Percentiles rank a stretch among this genome's conserved stretches.
Conservation (phyloP, 2,113 vertebrate genomes). For the Gracilinanus agilis region DNA sequence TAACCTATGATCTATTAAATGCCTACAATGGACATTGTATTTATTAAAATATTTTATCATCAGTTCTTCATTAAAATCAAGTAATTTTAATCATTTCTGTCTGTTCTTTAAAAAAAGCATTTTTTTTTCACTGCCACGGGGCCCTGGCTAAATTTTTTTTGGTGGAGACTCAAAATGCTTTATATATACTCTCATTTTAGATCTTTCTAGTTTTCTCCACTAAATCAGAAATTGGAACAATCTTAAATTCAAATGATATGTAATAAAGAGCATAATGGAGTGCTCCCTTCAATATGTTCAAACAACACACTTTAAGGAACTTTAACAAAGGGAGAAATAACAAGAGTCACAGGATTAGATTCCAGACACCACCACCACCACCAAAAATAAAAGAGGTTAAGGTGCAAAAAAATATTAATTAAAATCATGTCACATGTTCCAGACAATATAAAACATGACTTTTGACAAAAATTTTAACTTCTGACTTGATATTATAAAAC, state of each 20-base stretch:
- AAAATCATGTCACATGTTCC: not conserved
- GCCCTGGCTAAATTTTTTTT: not conserved
- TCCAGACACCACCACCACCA: not conserved
- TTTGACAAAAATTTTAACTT: not conserved
- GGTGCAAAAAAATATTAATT: not conserved
- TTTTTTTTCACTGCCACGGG: not conserved
- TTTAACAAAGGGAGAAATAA: not conserved
- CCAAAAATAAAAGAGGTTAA: not conserved
- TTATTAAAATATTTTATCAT: not conserved
- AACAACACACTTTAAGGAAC: not conserved
- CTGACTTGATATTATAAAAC: not conserved
- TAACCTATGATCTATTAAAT: not conserved
- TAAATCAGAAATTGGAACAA: not conserved
- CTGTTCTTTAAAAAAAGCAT: not conserved
- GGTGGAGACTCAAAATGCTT: not conserved
- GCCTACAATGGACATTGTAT: not conserved
- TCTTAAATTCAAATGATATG: not conserved
- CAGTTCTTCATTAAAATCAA: not conserved
- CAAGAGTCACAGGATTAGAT: not conserved
- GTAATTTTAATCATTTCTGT: not conserved
- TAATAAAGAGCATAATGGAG: not conserved
- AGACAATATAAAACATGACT: not conserved
- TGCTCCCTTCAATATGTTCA: not conserved
- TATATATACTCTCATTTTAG: not conserved
- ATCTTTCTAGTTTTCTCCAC: not conserved